Percentiles rank a stretch among this genome's conserved stretches.
These are phyloP conservation scores for Octodon degus DNA, from an alignment of 2,113 vertebrate species.

Conservation along the genomic window DNA sequence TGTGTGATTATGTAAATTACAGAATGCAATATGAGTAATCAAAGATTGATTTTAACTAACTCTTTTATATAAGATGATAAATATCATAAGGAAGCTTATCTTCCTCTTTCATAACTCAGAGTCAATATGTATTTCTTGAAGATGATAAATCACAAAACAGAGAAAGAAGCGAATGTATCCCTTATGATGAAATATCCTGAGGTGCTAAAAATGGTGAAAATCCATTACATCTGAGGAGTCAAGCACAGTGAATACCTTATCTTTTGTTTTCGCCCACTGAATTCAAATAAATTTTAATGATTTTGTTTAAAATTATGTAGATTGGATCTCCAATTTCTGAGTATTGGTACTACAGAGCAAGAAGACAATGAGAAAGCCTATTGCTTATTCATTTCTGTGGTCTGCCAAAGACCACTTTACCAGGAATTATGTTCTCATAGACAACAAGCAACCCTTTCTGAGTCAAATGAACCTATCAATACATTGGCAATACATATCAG, in stretches of 20 bases:
- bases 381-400: neutral
- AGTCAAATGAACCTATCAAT: conserved; percentile 24
- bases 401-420: neutral
- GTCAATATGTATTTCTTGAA: neutral
- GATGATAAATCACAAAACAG: neutral
- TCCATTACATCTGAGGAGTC: neutral
- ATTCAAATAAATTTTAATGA: conserved; percentile 39
- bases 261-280: neutral
- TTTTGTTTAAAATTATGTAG: conserved; percentile 14
- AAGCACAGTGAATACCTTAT: neutral
- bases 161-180: conserved; percentile 12
- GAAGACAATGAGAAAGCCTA: neutral
- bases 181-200: neutral
- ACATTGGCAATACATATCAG: neutral
- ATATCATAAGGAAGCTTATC: neutral
- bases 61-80: neutral
- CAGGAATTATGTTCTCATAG: neutral
- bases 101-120: conserved; percentile 10
- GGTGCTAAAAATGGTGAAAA: neutral
- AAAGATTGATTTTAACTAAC: conserved; percentile 36
- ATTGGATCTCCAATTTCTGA: neutral
- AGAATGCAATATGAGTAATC: neutral
- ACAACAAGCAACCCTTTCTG: neutral
- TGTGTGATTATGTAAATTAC: neutral
- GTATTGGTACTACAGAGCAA: neutral